Conservation (phyloP, 2,888 invertebrate species). For the Dorcus parallelipipedus region DNA sequence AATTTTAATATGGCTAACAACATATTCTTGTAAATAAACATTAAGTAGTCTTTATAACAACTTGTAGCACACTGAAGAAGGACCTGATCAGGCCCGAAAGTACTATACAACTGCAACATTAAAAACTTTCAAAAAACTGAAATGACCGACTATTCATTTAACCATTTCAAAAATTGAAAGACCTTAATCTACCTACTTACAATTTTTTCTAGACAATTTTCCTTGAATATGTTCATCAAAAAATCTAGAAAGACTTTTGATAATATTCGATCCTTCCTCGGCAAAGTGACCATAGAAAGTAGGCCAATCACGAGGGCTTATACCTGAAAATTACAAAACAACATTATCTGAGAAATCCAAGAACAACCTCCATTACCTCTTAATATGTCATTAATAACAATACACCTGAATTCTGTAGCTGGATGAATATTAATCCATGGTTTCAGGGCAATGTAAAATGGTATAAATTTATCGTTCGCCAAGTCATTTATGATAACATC, state of each 20-base stretch:
- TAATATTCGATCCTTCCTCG: slow-evolving; percentile 40
- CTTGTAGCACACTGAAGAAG: too few relatives aligned
- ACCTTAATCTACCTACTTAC: slow-evolving; percentile 26
- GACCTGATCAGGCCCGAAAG: too few relatives aligned
- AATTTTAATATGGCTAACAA: too few relatives aligned
- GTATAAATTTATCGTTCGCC: slow-evolving; percentile 30
- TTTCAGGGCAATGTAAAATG: slow-evolving; percentile 39
- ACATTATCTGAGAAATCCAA: background rate
- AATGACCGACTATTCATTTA: too few relatives aligned
- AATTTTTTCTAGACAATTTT: slow-evolving; percentile 37
- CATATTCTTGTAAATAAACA: too few relatives aligned
- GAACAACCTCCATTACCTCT: slow-evolving; percentile 26
- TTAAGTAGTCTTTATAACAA: too few relatives aligned
- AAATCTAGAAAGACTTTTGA: slow-evolving; percentile 36
- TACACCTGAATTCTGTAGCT: slow-evolving; percentile 45
- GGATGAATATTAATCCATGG: slow-evolving; percentile 46
- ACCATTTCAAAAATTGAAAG: too few relatives aligned
- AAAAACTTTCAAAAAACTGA: too few relatives aligned
- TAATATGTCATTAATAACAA: slow-evolving; percentile 42
- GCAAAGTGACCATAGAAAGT: slow-evolving; percentile 43
- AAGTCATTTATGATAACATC: slow-evolving; percentile 41
- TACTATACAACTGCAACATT: too few relatives aligned
- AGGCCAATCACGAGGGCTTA: slow-evolving; percentile 46
- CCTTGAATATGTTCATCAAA: slow-evolving; percentile 35
- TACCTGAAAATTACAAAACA: slow-evolving; percentile 26